Base-by-base conservation (phyloP, 2,797 vertebrate genomes). In the Acipenser oxyrinchus region DNA sequence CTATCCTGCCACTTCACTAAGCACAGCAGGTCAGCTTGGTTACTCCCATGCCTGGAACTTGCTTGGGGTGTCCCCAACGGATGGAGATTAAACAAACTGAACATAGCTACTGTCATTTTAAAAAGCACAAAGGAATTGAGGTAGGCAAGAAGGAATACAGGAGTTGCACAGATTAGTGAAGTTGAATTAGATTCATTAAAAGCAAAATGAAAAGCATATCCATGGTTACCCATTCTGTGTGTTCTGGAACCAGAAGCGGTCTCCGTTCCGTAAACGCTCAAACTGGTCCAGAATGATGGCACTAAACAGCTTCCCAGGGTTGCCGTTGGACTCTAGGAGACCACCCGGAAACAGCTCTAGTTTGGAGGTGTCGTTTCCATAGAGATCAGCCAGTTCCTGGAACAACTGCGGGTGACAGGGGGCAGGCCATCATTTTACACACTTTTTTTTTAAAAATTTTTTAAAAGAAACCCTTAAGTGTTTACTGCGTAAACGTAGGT, bases 171-270 rank as follows among this genome's bases (percentile, higher is more conserved):
- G 58, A 10, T 2, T 18, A 12, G 18, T 8, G 49, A 12, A 62
- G 7, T 6, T 10, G 4, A 62, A 6, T 48, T 8, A 53, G 11
- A 55, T 7, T 11, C 7, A 18, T 11, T 10, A 4, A 65, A 49
- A 7, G 6, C 60, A 18, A 18, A 18, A 18, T 18, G 15, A 18
- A 18, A 18, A 18, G 1, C 1, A 2, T 37, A 37, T 37, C 23
- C 23, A 37, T 37, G 23, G 77, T 83, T 83, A 98, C 97, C 93
- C 89, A 4, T 98, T 99, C 75, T 84, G 89, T 68, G 76, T 88
- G 75, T 98, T 98, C 84, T 99, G 96, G 0, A 99, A 99, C 97
- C 97, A 99, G 81, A 97, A 99, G 57, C 95, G 93, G 74, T 99
- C 97, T 0, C 94, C 91, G 0, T 98, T 92, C 57, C 96, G 84